A percentile compares a stretch with the other conserved stretches of the same genome.
phyloP scores from a whole-genome alignment of 2,888 invertebrate species.

The Elgonia sp. region DNA sequence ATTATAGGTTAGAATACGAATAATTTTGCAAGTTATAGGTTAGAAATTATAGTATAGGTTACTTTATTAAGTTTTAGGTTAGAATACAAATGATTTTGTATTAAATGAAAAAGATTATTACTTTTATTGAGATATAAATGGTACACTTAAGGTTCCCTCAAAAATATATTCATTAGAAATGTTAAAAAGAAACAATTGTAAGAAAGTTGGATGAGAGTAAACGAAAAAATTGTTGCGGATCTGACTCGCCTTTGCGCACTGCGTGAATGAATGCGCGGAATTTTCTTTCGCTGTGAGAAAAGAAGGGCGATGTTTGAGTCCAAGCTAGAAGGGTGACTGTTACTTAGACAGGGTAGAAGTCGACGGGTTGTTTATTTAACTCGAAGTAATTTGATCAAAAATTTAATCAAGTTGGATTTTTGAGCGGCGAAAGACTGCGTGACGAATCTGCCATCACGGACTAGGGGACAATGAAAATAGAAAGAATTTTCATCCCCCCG shows the following conservation, averaged over 20 bases:
- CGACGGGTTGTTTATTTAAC: slow-evolving; percentile 86
- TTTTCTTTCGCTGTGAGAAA: slow-evolving; percentile 75
- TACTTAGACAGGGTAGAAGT: slow-evolving; percentile 70
- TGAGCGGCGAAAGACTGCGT: slow-evolving; percentile 84
- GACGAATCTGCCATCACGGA: slow-evolving; percentile 84
- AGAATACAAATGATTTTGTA: too few species aligned
- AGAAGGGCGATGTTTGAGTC: slow-evolving; percentile 69
- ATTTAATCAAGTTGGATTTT: slow-evolving; percentile 87
- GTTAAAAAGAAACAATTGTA: too few species aligned
- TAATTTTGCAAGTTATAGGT: too few species aligned
- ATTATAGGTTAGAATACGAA: too few species aligned
- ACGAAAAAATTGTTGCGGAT: slow-evolving; percentile 69
- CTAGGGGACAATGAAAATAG: slow-evolving; percentile 84
- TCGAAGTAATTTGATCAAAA: slow-evolving; percentile 87
- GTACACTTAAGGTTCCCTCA: too few species aligned
- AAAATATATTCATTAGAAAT: too few species aligned
- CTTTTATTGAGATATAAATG: too few species aligned
- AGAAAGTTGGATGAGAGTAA: neutral
- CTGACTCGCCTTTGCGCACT: slow-evolving; percentile 74
- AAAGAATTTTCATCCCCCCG: slow-evolving; percentile 79
- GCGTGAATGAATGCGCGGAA: slow-evolving; percentile 82
- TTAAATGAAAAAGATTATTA: too few species aligned
- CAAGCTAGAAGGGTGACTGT: slow-evolving; percentile 66
- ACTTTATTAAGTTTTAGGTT: too few species aligned
- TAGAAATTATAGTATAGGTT: too few species aligned